These are phyloP conservation scores for Pedionomus torquatus DNA, from an alignment of 2,113 vertebrate species.

Conservation along the genomic window DNA sequence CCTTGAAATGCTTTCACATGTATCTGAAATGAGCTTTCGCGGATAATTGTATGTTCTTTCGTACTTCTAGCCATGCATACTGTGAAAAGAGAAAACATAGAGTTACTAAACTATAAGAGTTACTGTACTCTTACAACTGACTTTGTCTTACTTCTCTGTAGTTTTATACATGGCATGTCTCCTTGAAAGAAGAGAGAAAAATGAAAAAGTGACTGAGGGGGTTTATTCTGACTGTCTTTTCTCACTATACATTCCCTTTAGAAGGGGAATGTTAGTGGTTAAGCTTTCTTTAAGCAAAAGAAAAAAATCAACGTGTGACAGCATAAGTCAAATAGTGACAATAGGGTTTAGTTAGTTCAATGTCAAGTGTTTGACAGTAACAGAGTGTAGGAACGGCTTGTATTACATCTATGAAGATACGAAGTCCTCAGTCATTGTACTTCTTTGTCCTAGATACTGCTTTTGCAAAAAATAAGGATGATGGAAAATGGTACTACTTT, in stretches of 20 bases:
- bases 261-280: neutral
- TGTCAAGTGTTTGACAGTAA: neutral
- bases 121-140: neutral
- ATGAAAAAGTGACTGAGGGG: neutral
- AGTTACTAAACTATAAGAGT: rapidly evolving
- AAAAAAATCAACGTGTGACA: neutral
- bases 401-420: neutral
- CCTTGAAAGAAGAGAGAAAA: neutral
- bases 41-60: neutral
- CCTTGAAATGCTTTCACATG: neutral
- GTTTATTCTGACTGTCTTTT: neutral
- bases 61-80: neutral
- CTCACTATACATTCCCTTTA: neutral
- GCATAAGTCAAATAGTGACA: neutral
- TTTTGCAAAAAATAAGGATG: constrained; percentile 96
- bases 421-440: neutral
- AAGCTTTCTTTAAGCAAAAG: neutral
- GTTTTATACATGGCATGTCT: neutral
- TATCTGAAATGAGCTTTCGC: neutral
- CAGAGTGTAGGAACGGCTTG: neutral
- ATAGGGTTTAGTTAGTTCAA: neutral
- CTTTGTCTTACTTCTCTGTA: neutral
- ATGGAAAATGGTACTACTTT: constrained; percentile 97
- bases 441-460: constrained; percentile 86
- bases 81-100: neutral